phyloP scores from a whole-genome alignment of 2,113 vertebrate genomes.

The Sinocyclocheilus anophthalmus region DNA sequence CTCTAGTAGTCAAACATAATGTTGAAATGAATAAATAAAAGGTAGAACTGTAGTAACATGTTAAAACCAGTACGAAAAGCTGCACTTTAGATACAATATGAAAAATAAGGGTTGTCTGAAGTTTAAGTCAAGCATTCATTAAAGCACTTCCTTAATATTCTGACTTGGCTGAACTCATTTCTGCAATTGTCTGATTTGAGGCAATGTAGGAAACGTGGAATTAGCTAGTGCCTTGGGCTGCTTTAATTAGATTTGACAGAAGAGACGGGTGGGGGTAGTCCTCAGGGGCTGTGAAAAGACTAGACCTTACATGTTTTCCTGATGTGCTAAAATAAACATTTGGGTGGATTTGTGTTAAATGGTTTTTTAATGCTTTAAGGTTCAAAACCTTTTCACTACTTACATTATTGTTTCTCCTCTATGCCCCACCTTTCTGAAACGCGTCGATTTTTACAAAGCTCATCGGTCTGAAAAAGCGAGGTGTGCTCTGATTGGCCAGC shows the following conservation, averaged over 20 bases:
- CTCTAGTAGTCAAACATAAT: neutral
- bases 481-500: too few relatives aligned
- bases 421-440: too few relatives aligned
- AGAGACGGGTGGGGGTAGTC: neutral
- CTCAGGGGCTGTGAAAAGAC: slow-evolving; percentile 45
- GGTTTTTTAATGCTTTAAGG: too few relatives aligned
- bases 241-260: slow-evolving; percentile 37
- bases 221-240: slow-evolving; percentile 32
- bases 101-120: neutral
- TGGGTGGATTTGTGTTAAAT: too few relatives aligned
- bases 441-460: too few relatives aligned
- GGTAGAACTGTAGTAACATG: neutral
- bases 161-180: slow-evolving; percentile 31
- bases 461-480: too few relatives aligned
- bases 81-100: neutral
- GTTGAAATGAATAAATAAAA: neutral
- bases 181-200: slow-evolving; percentile 14
- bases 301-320: too few relatives aligned
- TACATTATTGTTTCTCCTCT: too few relatives aligned
- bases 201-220: slow-evolving; percentile 3
- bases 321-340: too few relatives aligned
- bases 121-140: slow-evolving; percentile 10
- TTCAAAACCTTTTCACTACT: too few relatives aligned
- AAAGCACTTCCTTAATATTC: slow-evolving; percentile 20
- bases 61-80: neutral